Conservation (phyloP, 2,888 invertebrate genomes). For the Yponomeuta evonymella region DNA sequence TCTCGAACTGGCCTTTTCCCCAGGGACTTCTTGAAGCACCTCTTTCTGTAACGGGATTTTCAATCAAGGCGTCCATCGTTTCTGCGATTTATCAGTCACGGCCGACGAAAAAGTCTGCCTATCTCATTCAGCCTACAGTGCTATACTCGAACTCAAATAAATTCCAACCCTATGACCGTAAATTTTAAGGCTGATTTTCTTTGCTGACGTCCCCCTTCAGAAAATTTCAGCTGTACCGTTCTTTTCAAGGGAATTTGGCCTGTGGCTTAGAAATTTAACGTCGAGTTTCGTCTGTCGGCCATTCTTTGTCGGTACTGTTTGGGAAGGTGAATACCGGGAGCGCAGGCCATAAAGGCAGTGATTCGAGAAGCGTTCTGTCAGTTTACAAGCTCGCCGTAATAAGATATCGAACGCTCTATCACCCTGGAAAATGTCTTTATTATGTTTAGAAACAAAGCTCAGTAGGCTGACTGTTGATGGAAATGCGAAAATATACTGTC, state of each 20-base stretch:
- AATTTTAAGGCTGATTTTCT: conserved; percentile 31
- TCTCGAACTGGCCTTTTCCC: conserved; percentile 18
- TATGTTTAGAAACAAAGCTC: conserved; percentile 39
- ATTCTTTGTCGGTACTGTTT: conserved; percentile 31
- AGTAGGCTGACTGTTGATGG: background rate
- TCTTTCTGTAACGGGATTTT: conserved; percentile 46
- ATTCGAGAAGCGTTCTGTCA: conserved; percentile 57
- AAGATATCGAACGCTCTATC: conserved; percentile 62
- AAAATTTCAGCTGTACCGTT: background rate
- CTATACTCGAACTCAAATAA: conserved; percentile 24
- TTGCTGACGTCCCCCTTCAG: conserved; percentile 19
- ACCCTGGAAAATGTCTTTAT: conserved; percentile 56
- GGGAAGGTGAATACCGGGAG: conserved; percentile 55
- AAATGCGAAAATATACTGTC: background rate
- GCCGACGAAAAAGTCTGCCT: conserved; percentile 57
- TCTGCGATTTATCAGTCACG: conserved; percentile 51
- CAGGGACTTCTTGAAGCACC: conserved; percentile 34
- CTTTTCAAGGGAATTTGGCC: background rate
- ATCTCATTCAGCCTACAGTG: conserved; percentile 37
- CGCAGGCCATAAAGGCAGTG: conserved; percentile 57
- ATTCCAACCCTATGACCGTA: conserved; percentile 25
- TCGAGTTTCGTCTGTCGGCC: background rate
- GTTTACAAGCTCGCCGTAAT: conserved; percentile 62
- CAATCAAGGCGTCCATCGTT: conserved; percentile 49
- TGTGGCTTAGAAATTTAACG: background rate